These are phyloP conservation scores for Lamproptera curius DNA, from an alignment of 2,888 invertebrate genomes.

Conservation along the genomic window DNA sequence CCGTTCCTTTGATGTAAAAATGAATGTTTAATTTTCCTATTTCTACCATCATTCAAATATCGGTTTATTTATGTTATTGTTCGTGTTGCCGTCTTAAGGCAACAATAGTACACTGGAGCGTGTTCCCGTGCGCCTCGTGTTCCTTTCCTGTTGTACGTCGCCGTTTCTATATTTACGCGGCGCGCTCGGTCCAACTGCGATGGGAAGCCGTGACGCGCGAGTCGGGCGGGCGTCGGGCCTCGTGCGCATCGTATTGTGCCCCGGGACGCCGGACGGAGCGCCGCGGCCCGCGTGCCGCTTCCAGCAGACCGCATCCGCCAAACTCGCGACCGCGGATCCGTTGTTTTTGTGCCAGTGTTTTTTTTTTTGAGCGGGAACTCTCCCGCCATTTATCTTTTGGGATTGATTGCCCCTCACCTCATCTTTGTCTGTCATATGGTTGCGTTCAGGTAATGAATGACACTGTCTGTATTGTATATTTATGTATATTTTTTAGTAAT, in stretches of 20 bases:
- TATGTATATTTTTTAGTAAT: no score
- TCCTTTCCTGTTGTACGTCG: conserved; percentile 66
- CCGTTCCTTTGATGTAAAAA: conserved; percentile 1
- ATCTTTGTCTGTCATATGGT: conserved; percentile 45
- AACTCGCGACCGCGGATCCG: conserved; percentile 37
- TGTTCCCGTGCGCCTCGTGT: conserved; percentile 58
- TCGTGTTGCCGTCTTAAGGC: conserved; percentile 27
- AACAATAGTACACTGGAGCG: conserved; percentile 30
- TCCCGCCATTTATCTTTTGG: conserved; percentile 35
- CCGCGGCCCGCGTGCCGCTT: conserved; percentile 34
- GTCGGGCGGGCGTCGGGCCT: conserved; percentile 25
- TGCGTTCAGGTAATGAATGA: conserved; percentile 44
- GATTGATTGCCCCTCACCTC: conserved; percentile 26
- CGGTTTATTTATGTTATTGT: conserved; percentile 26
- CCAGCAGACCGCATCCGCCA: conserved; percentile 35
- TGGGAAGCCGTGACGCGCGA: conserved; percentile 61
- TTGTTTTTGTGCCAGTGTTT: conserved; percentile 42
- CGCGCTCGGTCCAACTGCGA: conserved; percentile 61
- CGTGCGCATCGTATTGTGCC: conserved; percentile 39
- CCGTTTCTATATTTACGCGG: conserved; percentile 73
- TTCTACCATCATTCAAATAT: conserved; percentile 16
- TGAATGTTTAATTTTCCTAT: neutral
- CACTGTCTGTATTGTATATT: no score
- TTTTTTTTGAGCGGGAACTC: conserved; percentile 42
- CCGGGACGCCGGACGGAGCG: conserved; percentile 40